These are phyloP conservation scores for Flexamia atlantica DNA, from an alignment of 2,888 invertebrate species.

Conservation along the genomic window DNA sequence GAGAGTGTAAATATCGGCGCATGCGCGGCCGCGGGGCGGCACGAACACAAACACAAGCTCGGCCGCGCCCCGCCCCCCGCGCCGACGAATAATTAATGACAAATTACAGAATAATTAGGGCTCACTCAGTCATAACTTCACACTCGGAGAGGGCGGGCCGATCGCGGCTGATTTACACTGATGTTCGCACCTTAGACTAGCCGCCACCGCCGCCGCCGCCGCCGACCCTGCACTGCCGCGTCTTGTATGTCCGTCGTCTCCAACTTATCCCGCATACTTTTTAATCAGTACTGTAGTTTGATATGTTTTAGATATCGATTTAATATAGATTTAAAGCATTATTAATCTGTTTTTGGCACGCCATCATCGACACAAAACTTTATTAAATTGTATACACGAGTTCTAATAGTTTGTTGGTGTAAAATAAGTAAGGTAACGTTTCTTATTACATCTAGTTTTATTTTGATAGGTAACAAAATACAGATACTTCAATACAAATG, in stretches of 20 bases:
- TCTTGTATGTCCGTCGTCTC: background rate
- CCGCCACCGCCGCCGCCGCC: conserved; percentile 5
- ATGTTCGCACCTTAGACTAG: conserved; percentile 29
- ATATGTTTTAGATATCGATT: too few relatives aligned
- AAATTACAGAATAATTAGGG: conserved; percentile 52
- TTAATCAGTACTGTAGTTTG: too few relatives aligned
- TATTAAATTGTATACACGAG: too few relatives aligned
- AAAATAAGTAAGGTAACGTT: too few relatives aligned
- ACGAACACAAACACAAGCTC: conserved; percentile 33
- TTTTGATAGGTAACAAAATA: too few relatives aligned
- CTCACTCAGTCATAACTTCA: conserved; percentile 38
- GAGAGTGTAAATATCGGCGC: conserved; percentile 40
- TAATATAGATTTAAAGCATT: too few relatives aligned
- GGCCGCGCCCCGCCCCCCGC: conserved; percentile 13
- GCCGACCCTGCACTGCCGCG: background rate
- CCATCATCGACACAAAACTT: too few relatives aligned
- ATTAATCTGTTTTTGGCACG: too few relatives aligned
- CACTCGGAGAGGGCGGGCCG: conserved; percentile 17
- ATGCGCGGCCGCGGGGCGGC: conserved; percentile 11
- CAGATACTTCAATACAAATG: too few relatives aligned
- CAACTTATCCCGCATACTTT: too few relatives aligned
- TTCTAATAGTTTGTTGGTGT: too few relatives aligned
- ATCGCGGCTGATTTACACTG: conserved; percentile 3
- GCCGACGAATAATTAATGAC: conserved; percentile 39
- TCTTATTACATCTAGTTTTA: too few relatives aligned